Conservation (phyloP, 2,888 invertebrate genomes). For the Ditylenchus weischeri region DNA sequence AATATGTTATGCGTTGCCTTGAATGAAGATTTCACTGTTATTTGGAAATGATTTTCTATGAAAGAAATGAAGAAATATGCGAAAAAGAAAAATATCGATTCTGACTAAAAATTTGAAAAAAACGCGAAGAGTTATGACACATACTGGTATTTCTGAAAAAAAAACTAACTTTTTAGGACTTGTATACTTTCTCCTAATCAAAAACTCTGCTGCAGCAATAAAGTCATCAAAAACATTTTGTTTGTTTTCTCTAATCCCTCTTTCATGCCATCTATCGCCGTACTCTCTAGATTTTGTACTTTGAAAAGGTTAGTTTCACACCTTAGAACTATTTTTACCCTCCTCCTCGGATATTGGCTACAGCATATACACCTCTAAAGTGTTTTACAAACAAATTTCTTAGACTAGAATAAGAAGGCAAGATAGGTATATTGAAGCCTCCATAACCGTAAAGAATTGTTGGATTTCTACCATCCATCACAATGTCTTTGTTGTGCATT, state of each 20-base stretch:
- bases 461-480: slow-evolving; percentile 59
- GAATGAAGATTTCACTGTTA: too few species aligned
- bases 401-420: slow-evolving; percentile 75
- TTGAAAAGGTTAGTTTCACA: background rate
- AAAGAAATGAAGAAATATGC: too few species aligned
- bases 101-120: too few species aligned
- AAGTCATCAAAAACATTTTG: slow-evolving; percentile 98
- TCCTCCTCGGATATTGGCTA: slow-evolving; percentile 91
- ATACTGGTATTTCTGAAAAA: too few species aligned
- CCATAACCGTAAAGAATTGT: slow-evolving; percentile 77
- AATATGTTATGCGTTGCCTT: too few species aligned
- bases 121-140: too few species aligned
- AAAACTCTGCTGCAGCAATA: slow-evolving; percentile 76
- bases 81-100: too few species aligned
- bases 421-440: slow-evolving; percentile 75
- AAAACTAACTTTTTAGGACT: slow-evolving; percentile 65
- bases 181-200: slow-evolving; percentile 63
- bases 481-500: slow-evolving; percentile 60
- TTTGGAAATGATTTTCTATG: too few species aligned
- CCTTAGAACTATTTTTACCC: slow-evolving; percentile 68
- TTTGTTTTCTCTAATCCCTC: slow-evolving; percentile 82
- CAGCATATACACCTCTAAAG: slow-evolving; percentile 82
- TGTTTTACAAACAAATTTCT: slow-evolving; percentile 61
- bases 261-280: slow-evolving; percentile 91
- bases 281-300: slow-evolving; percentile 72